Conservation (phyloP, 2,888 invertebrate genomes). For the Malachius bipustulatus region DNA sequence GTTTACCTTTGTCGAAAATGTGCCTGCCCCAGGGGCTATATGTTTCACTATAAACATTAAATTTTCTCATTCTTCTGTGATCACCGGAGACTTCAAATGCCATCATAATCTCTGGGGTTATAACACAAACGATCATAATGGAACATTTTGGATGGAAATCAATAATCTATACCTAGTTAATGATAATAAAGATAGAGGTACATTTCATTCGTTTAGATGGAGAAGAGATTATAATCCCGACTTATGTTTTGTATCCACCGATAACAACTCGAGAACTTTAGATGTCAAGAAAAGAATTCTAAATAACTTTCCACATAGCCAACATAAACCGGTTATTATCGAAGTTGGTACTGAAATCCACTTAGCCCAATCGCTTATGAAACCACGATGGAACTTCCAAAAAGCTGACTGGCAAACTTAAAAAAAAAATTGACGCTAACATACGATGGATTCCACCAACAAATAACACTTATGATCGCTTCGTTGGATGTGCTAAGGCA, state of each 20-base stretch:
- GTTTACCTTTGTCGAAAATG: no score
- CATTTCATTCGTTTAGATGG: constrained; percentile 6
- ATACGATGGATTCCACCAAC: constrained; percentile 12
- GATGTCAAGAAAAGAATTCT: neutral
- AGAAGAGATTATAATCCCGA: constrained; percentile 2
- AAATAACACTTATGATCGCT: constrained; percentile 11
- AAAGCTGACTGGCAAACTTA: neutral
- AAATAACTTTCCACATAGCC: neutral
- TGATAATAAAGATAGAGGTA: neutral
- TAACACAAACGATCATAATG: no score
- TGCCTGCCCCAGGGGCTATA: no score
- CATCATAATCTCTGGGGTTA: no score
- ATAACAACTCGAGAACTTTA: neutral
- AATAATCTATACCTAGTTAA: neutral
- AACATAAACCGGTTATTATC: neutral
- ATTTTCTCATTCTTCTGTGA: no score
- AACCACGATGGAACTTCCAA: neutral
- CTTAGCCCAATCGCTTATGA: neutral
- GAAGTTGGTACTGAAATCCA: constrained; percentile 1
- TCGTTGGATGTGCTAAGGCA: constrained; percentile 12
- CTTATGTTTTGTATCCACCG: neutral
- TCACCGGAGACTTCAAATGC: no score
- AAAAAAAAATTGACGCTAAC: constrained; percentile 9
- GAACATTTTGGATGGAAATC: no score
- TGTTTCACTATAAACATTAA: no score